phyloP scores from a whole-genome alignment of 2,888 invertebrate species.

The Pseudococcus longispinus region DNA sequence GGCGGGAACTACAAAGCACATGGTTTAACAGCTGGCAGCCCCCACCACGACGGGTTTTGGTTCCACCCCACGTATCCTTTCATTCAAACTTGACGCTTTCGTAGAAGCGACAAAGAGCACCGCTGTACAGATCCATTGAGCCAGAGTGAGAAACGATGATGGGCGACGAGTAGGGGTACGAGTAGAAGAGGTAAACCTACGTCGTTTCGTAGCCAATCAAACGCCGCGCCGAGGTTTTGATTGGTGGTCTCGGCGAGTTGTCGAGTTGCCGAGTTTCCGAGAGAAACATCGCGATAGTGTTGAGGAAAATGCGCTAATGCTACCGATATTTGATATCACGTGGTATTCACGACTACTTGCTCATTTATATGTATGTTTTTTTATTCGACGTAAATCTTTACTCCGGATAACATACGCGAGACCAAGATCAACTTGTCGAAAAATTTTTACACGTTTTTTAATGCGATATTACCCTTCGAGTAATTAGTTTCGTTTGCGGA shows the following conservation, averaged over 20 bases:
- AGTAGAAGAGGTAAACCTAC: conserved; percentile 40
- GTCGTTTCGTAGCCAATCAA: conserved; percentile 2
- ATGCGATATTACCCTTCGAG: no score
- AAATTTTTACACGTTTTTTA: background rate
- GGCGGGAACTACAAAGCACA: conserved; percentile 45
- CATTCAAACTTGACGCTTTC: background rate
- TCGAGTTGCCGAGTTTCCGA: conserved; percentile 50
- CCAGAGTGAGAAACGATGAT: background rate
- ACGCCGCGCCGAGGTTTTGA: conserved; percentile 2
- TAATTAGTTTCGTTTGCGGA: background rate
- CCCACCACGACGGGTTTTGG: background rate
- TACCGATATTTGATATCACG: conserved; percentile 54
- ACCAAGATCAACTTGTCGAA: background rate
- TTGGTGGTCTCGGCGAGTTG: conserved; percentile 42
- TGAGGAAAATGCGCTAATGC: conserved; percentile 48
- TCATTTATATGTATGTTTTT: conserved; percentile 38
- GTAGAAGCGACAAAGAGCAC: background rate
- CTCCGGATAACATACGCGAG: background rate
- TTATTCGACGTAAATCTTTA: conserved; percentile 27
- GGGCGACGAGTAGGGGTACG: background rate
- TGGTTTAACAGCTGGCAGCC: conserved; percentile 33
- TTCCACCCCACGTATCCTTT: conserved; percentile 29
- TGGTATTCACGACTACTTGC: conserved; percentile 51
- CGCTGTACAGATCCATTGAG: background rate
- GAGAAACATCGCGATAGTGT: conserved; percentile 44